Base-by-base conservation (phyloP, 2,113 vertebrate genomes). In the Picathartes gymnocephalus region DNA sequence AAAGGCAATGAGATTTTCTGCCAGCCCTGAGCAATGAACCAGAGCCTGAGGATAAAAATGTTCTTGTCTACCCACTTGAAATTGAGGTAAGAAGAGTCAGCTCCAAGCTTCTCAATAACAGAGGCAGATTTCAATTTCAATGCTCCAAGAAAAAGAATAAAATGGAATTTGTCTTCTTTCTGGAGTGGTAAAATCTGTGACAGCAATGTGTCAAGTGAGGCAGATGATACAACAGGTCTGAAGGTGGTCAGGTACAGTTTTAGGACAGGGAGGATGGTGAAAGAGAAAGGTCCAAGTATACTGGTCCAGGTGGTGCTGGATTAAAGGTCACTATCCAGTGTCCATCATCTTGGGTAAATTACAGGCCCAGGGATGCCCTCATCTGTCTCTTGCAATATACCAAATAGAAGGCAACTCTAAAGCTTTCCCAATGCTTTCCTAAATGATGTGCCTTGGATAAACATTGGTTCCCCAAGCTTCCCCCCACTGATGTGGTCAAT, bases 401-500 rank as follows among this genome's bases (percentile, higher is more conserved):
- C 25, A 80, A 68, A 88, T 7, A 54, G 33, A 92, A 71, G 47
- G 33, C 57, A 48, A 47, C 25, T 39, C 13, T 47, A 82, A 80
- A 82, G 13, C 33, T 89, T 88, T 66, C 47, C 60, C 65, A 54
- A 20, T n/a, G n/a, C 33, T 83, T 35, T 89, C 58, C 68, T 77
- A 72, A 80, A 42, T 72, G 2, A 45, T 47, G 17, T 51, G 18
- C 58, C 40, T 45, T 13, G 64, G 19, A 28, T 65, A 35, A 83
- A 45, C 40, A 42, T 28, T 77, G 33, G 30, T 81, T 77, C 44
- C 25, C 35, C 12, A 8, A 73, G 64, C 40, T 73, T 9, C 18
- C 15, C 39, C 40, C 6, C 4, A 7, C 57, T 22, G n/a, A 4
- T 0, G 0, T 40, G 48, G 40, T n/a, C 54, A 81, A 30, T 0